Base-by-base conservation (phyloP, 2,888 invertebrate species). In the Dorcus parallelipipedus region DNA sequence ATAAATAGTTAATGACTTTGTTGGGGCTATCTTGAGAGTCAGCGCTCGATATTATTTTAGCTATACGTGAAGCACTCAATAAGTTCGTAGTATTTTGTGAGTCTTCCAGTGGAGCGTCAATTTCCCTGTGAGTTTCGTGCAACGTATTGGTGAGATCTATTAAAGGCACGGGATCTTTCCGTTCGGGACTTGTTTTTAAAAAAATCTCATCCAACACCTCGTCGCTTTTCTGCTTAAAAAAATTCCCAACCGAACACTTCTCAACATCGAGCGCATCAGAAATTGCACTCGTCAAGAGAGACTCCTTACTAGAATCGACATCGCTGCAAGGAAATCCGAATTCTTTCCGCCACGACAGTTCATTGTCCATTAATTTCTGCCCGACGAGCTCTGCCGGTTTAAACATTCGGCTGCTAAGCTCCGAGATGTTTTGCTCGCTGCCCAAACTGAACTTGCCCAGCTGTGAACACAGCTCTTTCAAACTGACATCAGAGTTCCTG, bases 231-330 rank as follows among this genome's bases (percentile, higher is more conserved):
- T 78, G 71, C 62, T 72, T 69, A 59, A 82, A 82, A 67, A 77
- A 82, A 64, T 79, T 78, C 23, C 79, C 78, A 33, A 81, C 73
- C 2, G 81, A 79, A 42, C 77, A 62, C 60, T 69, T 72, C n/a
- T 70, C 71, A 6, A 72, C 71, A 54, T 23, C 41, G 48, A n/a
- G 39, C 8, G 41, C 39, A 42, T 42, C 23, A 42, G 17, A 9
- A 17, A 17, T 49, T 3, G 26, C 38, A 20, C 50, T 52, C 20
- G 47, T 49, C 14, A 56, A 51, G 42, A 62, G 54, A 1, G 41
- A 43, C 42, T 52, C 52, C 10, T 43, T 50, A 45, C 39, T 4
- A 54, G 38, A 9, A 7, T 39, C 39, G 39, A 45, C 38, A 23
- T 38, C 33, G 23, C 14, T 9, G 61, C 54, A 41, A 72, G 73